Conservation (phyloP, 2,797 vertebrate genomes). For the Melanotaenia boesemani region DNA sequence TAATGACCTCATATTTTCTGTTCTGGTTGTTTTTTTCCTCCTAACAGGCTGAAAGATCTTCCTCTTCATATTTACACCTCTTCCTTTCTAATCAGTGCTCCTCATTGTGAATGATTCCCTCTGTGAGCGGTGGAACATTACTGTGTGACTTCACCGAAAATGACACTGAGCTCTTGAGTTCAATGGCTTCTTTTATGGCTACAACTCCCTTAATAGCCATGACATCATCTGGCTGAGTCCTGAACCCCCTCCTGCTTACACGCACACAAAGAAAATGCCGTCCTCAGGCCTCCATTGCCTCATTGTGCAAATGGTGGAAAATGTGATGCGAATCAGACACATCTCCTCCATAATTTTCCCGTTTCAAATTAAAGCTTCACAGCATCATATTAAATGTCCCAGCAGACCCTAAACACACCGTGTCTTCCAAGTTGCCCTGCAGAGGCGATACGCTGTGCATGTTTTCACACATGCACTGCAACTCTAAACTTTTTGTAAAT, state of each 20-base stretch:
- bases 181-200: constrained; percentile 79
- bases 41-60: neutral
- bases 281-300: constrained; percentile 66
- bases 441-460: neutral
- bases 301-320: constrained; percentile 76
- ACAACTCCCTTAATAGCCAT: constrained; percentile 76
- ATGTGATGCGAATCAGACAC: constrained; percentile 63
- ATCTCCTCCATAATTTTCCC: constrained; percentile 52
- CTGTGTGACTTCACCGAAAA: constrained; percentile 69
- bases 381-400: constrained; percentile 37
- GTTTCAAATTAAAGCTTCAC: constrained; percentile 32
- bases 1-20: neutral
- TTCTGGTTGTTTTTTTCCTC: neutral
- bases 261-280: constrained; percentile 53
- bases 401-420: constrained; percentile 24
- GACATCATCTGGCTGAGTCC: constrained; percentile 79
- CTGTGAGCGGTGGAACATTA: constrained; percentile 51
- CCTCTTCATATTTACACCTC: constrained; percentile 1
- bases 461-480: neutral
- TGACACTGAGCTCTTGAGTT: constrained; percentile 64
- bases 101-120: constrained; percentile 37
- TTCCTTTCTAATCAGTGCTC: neutral
- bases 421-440: constrained; percentile 11
- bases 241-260: constrained; percentile 41
- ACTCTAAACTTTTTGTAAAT: neutral